Evolutionary conservation across 2,888 invertebrate genomes (phyloP), one percentile per base, ranked within the genome.

Genomic region (Geophilus truncorum): DNA sequence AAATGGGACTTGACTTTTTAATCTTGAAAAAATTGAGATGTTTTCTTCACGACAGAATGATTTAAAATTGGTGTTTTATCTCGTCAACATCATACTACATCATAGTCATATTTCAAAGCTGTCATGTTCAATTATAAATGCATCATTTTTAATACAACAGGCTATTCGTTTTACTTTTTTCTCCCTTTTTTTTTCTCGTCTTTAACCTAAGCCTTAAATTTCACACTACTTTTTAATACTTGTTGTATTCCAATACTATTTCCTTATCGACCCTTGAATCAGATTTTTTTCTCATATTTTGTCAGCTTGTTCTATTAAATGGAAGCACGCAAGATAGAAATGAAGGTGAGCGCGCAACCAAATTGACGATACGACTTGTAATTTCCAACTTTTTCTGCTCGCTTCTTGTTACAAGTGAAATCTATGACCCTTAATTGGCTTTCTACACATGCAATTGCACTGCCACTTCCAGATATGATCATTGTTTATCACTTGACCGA

Each of bases 401-500:
- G 70, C 70, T 70, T 70, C 70, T 70, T 70, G 70, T 70, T 70
- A 70, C 70, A 70, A 70, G 70, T 25, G 70, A 70, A 70, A 70
- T 70, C 23, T 70, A 70, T 25, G 70, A 70, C 70, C 70, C 70
- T 70, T 70, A 70, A 70, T 70, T 70, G 70, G 70, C 70, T 70
- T 70, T 70, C 70, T 70, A 28, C 70, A 70, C 70, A 70, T 70
- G 70, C 70, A 70, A 70, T 70, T 70, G 70, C 70, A 70, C 70
- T 70, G 70, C 23, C 70, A 70, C 25, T 70, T 70, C 25, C 25
- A 70, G 70, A 70, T 70, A 70, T 10, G 25, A 70, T 70, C 70
- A 70, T 70, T 28, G 70, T 70, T 70, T 70, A 70, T 70, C 70
- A 70, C 70, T 70, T 25, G 25, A 51, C 70, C n/a, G 25, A 70